Percentiles rank a stretch among this genome's conserved stretches.
phyloP scores from a whole-genome alignment of 1,140 invertebrate genomes.

The Bombyx mori region DNA sequence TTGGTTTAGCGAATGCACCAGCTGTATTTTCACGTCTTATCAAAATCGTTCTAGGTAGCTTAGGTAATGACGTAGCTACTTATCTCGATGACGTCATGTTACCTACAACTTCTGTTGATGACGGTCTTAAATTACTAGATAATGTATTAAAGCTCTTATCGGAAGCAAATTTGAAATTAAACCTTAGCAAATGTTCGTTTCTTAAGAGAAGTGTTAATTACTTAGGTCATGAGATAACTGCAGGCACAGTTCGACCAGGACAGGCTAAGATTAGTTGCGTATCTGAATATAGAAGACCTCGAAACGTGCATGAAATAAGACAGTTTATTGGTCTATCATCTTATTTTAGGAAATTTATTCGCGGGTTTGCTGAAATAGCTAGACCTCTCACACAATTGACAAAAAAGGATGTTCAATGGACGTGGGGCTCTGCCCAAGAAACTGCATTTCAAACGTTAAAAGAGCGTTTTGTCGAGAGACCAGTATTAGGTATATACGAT shows the following conservation, averaged over 20 bases:
- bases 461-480: conserved; percentile 10
- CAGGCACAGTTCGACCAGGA: conserved; percentile 26
- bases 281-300: not conserved
- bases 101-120: conserved; percentile 6
- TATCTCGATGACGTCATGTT: conserved; percentile 14
- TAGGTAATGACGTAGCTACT: conserved; percentile 1
- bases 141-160: conserved; percentile 9
- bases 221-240: conserved; percentile 12
- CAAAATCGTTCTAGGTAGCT: conserved; percentile 40
- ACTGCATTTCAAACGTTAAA: conserved; percentile 18
- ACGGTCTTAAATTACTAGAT: conserved; percentile 12
- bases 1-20: conserved; percentile 29
- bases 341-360: conserved; percentile 39
- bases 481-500: conserved; percentile 35
- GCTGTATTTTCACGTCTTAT: conserved; percentile 17
- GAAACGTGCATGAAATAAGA: conserved; percentile 8
- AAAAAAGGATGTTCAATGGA: conserved; percentile 30
- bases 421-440: conserved; percentile 36
- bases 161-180: conserved; percentile 17
- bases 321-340: conserved; percentile 22
- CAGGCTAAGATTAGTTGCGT: conserved; percentile 32
- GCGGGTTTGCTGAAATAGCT: conserved; percentile 35
- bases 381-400: conserved; percentile 34
- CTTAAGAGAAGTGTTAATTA: conserved; percentile 13
- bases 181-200: conserved; percentile 22